Evolutionary conservation across 1,140 invertebrate genomes (phyloP), one percentile per base, ranked within the genome.

Genomic region (Leptopilina boulardi): DNA sequence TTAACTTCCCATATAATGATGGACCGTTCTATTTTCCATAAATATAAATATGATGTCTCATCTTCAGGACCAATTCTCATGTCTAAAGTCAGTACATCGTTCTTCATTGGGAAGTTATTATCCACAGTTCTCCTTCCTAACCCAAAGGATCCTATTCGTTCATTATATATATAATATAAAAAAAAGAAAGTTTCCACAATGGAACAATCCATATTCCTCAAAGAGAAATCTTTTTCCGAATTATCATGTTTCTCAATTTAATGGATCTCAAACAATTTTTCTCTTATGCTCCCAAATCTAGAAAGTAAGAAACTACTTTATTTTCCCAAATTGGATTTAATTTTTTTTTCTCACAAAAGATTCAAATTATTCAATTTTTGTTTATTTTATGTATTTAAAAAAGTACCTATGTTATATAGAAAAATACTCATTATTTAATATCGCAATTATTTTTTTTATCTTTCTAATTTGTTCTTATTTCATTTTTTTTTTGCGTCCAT

Each of bases 1-100:
- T 70, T 80, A 81, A 81, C 19, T 23, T 41, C 41, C 19, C 2
- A n/a, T n/a, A n/a, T n/a, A n/a, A n/a, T n/a, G 11, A 15, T 21
- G n/a, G 47, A 75, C 44, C 71, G 54, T 73, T 38, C 54, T 34
- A 3, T 34, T 41, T 72, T 54, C 47, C 38, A 15, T 51, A 6
- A n/a, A 51, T 51, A n/a, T 30, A n/a, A n/a, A n/a, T n/a, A n/a
- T n/a, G n/a, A n/a, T n/a, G n/a, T n/a, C n/a, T n/a, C n/a, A n/a
- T n/a, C 18, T 70, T 56, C 26, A 54, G 44, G 54, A 66, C 34
- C 13, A 70, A 23, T n/a, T 34, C 11, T 59, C 44, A n/a, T n/a
- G n/a, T n/a, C n/a, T n/a, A n/a, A n/a, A n/a, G n/a, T n/a, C n/a
- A n/a, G n/a, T 4, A n/a, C 18, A 13, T 51, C 47, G 6, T 13